Percentiles rank a stretch among this genome's conserved stretches.
Evolutionary conservation across 2,888 invertebrate genomes (phyloP).

Genomic region (Sicus ferrugineus): DNA sequence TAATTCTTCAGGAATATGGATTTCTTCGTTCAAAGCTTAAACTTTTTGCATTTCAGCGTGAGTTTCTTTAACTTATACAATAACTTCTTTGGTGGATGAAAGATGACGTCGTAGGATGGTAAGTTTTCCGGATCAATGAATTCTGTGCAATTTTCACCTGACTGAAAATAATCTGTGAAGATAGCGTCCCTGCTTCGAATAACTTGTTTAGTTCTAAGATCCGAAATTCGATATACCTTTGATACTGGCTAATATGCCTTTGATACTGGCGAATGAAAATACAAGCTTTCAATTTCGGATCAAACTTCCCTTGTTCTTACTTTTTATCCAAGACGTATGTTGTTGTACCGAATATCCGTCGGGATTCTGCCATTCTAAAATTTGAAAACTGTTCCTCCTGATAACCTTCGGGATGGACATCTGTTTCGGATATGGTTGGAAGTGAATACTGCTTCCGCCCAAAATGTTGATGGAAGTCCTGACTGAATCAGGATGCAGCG

Average conservation of each 20-base stretch:
- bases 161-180: background rate
- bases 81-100: background rate
- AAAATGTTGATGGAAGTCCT: slow-evolving; percentile 37
- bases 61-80: background rate
- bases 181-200: background rate
- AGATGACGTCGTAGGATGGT: background rate
- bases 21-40: background rate
- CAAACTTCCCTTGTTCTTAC: slow-evolving; percentile 3
- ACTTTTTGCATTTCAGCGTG: background rate
- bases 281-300: slow-evolving; percentile 2
- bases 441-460: slow-evolving; percentile 49
- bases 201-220: background rate
- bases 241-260: background rate
- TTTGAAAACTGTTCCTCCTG: background rate
- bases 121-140: background rate
- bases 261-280: background rate
- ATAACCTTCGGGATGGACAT: slow-evolving; percentile 29
- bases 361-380: slow-evolving; percentile 7
- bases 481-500: slow-evolving; percentile 46
- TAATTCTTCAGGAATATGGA: background rate
- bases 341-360: background rate
- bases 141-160: background rate
- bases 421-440: slow-evolving; percentile 41
- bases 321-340: slow-evolving; percentile 8
- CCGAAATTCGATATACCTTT: slow-evolving; percentile 12